Conservation (phyloP, 1,140 invertebrate genomes). For the Cydia amplana region DNA sequence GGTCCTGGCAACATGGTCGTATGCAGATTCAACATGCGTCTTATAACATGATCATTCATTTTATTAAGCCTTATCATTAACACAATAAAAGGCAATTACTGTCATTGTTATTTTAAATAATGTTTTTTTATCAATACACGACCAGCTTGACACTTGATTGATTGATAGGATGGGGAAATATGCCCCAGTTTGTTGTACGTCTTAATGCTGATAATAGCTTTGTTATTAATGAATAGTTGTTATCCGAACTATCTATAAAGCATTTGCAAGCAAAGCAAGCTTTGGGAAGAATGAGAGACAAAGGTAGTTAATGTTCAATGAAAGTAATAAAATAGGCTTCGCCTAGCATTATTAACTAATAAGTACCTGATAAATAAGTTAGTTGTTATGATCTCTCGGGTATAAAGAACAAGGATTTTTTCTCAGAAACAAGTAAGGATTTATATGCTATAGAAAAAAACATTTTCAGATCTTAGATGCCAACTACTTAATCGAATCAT, state of each 20-base stretch:
- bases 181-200: slow-evolving; percentile 20
- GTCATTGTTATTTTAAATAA: slow-evolving; percentile 5
- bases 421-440: too few species aligned
- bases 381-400: too few species aligned
- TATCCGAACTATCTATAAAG: too few species aligned
- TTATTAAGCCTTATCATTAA: slow-evolving; percentile 26
- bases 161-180: slow-evolving; percentile 11
- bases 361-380: too few species aligned
- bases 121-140: slow-evolving; percentile 24
- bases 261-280: too few species aligned
- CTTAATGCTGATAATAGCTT: slow-evolving; percentile 6
- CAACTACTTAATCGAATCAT: too few species aligned
- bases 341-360: neutral
- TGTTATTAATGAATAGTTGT: neutral
- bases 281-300: neutral
- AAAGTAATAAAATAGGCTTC: neutral
- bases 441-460: too few species aligned
- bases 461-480: too few species aligned
- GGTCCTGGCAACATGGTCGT: slow-evolving; percentile 7
- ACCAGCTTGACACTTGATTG: slow-evolving; percentile 5
- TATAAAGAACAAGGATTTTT: too few species aligned
- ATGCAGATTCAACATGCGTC: slow-evolving; percentile 13
- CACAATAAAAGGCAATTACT: slow-evolving; percentile 30
- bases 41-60: slow-evolving; percentile 29
- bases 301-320: neutral